Percentiles rank a stretch among this genome's conserved stretches.
These are phyloP conservation scores for Mythimna ferrago DNA, from an alignment of 2,888 invertebrate species.

Conservation along the genomic window DNA sequence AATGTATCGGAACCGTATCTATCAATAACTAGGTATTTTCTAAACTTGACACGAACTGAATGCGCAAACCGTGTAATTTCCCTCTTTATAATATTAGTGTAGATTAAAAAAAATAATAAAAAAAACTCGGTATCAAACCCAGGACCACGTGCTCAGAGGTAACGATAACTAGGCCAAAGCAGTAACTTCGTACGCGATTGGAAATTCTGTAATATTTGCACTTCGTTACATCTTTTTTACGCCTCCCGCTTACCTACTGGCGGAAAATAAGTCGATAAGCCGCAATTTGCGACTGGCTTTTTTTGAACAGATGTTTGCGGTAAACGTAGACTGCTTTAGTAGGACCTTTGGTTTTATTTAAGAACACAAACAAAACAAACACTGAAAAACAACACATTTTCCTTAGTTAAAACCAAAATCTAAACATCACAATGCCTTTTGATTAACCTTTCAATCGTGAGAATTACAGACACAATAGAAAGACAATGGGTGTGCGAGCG, in stretches of 20 bases:
- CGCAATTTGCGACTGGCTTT: neutral
- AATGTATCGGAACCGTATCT: no score
- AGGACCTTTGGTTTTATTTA: neutral
- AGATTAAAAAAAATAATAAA: no score
- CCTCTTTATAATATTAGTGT: no score
- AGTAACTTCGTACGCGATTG: neutral
- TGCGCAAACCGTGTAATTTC: no score
- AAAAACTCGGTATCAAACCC: no score
- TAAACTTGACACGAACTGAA: no score
- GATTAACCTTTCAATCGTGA: no score
- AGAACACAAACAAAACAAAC: neutral
- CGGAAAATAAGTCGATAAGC: constrained; percentile 13
- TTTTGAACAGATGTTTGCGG: neutral
- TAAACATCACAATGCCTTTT: neutral
- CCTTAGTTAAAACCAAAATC: neutral
- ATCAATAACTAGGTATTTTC: no score
- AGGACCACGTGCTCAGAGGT: no score
- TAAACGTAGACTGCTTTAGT: neutral
- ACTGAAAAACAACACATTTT: neutral
- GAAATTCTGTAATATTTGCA: constrained; percentile 1
- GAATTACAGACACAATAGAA: no score
- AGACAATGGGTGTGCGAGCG: no score
- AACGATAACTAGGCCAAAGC: neutral
- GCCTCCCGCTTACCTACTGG: constrained; percentile 1
- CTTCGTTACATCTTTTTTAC: constrained; percentile 17